Evolutionary conservation across 2,888 invertebrate genomes (phyloP), one percentile per base, ranked within the genome.

Genomic region (Shargacucullia verbasci): DNA sequence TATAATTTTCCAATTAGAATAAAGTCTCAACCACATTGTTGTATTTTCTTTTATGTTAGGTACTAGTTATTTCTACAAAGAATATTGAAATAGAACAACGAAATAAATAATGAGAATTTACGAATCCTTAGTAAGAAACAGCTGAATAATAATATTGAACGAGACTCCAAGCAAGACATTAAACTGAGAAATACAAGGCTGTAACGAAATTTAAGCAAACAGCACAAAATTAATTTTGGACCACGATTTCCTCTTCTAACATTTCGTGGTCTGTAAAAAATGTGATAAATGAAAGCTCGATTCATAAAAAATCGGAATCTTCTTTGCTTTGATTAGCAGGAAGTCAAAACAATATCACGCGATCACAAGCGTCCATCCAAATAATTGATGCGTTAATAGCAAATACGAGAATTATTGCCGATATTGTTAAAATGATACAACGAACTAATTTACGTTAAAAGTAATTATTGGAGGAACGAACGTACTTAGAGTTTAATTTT

Each of bases 141-240:
- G 54, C 31, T 38, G 35, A 10, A 45, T 66, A 54, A 54, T 66
- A 66, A 54, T 60, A 48, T 45, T 60, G 37, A 38, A 46, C 13
- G 40, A 59, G 52, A 65, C 39, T 27, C 52, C 31, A 25, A 13
- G 33, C 14, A n/a, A 50, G 53, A 48, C 59, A 52, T 57, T 56
- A 47, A 65, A 59, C 38, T 38, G 13, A 40, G 33, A 59, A 58
- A n/a, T n/a, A n/a, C n/a, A n/a, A n/a, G n/a, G n/a, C n/a, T n/a
- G n/a, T 52, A 57, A 60, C 41, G 29, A 62, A 63, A 70, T 70
- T 62, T 49, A 34, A 7, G 47, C 35, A 33, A 63, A 56, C 57
- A 46, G 55, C 44, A 33, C 57, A 54, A 70, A 60, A 59, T 73
- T 59, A 63, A 70, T 67, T 59, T 59, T 29, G 44, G 39, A 48